Conservation (phyloP, 2,888 invertebrate genomes). For the Caenorhabditis panamensis region DNA sequence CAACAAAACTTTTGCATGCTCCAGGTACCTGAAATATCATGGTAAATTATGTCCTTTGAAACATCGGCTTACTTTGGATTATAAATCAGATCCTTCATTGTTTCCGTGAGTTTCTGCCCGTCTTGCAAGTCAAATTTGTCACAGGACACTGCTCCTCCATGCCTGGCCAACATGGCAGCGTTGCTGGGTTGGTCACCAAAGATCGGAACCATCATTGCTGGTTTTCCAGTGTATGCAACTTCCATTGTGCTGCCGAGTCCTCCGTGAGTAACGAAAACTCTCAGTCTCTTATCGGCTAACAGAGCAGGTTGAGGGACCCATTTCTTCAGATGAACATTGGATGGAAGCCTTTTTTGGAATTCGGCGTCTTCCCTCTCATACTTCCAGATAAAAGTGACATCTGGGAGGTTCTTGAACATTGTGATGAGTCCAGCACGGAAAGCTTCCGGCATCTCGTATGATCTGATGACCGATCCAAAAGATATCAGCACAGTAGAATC, state of each 20-base stretch:
- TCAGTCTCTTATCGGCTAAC: constrained; percentile 33
- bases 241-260: constrained; percentile 44
- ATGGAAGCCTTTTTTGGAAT: constrained; percentile 24
- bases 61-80: constrained; percentile 33
- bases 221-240: constrained; percentile 43
- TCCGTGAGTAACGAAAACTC: constrained; percentile 41
- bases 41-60: no score
- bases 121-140: constrained; percentile 42
- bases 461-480: constrained; percentile 48
- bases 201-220: constrained; percentile 40
- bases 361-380: constrained; percentile 37
- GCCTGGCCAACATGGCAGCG: constrained; percentile 44
- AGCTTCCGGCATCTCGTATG: constrained; percentile 40
- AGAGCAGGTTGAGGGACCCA: constrained; percentile 40
- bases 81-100: constrained; percentile 14
- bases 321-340: constrained; percentile 38
- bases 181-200: constrained; percentile 42
- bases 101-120: constrained; percentile 22
- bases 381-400: constrained; percentile 49
- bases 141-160: constrained; percentile 50
- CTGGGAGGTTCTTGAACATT: constrained; percentile 38
- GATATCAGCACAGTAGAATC: constrained; percentile 50
- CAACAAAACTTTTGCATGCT: constrained; percentile 15
- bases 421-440: constrained; percentile 29
- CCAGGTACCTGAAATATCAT: constrained; percentile 18